phyloP scores from a whole-genome alignment of 2,113 vertebrate genomes.

The Pelvicachromis taeniatus region DNA sequence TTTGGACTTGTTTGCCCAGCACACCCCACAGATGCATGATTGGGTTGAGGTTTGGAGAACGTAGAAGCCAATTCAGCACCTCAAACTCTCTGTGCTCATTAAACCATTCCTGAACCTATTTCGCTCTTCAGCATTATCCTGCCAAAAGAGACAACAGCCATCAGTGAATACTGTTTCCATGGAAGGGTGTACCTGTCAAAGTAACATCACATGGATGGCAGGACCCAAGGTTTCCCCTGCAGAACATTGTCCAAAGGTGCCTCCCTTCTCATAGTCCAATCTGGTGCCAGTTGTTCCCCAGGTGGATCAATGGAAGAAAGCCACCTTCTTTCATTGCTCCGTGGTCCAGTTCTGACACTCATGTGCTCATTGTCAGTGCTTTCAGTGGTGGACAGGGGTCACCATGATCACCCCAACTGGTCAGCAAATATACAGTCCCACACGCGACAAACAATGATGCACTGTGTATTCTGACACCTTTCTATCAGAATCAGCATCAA shows the following conservation, averaged over 20 bases:
- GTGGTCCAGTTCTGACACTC: background rate
- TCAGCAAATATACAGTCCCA: background rate
- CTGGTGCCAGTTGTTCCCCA: background rate
- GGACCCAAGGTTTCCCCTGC: background rate
- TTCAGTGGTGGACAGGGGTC: background rate
- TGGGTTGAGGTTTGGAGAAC: background rate
- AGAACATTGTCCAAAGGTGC: background rate
- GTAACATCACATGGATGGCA: background rate
- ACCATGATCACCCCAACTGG: background rate
- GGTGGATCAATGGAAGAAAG: background rate
- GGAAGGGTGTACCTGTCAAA: background rate
- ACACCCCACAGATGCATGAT: background rate
- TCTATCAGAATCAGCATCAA: background rate
- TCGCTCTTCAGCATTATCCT: background rate
- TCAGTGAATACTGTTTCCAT: background rate
- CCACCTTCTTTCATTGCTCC: fast-evolving
- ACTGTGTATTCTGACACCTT: background rate
- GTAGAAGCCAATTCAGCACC: background rate
- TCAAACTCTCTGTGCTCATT: background rate
- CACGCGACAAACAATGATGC: background rate
- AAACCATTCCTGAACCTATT: background rate
- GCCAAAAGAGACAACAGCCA: background rate
- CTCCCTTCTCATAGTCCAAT: background rate
- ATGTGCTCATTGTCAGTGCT: background rate
- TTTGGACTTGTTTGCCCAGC: background rate